Percentiles rank a stretch among this genome's conserved stretches.
Evolutionary conservation across 2,113 vertebrate species (phyloP).

Genomic region (Microcebus griseorufus): DNA sequence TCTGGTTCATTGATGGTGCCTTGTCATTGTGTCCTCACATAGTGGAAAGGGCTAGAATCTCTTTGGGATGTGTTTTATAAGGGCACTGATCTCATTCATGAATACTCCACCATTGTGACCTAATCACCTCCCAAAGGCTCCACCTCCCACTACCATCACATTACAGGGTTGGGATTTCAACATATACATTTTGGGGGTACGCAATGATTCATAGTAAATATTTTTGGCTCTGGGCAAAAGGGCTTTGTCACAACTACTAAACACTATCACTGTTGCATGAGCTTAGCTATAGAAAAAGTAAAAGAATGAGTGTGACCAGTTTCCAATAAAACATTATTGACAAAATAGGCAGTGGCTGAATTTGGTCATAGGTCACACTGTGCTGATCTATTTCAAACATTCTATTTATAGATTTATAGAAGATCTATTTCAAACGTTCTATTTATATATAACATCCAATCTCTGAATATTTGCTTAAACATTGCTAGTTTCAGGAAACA

Average conservation of each 20-base stretch:
- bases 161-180: not conserved
- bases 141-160: not conserved
- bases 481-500: not conserved
- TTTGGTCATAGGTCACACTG: not conserved
- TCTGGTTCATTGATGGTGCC: too few species aligned
- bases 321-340: not conserved
- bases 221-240: not conserved
- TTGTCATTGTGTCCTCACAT: not conserved
- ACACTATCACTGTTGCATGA: not conserved
- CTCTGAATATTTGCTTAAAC: constrained; percentile 31
- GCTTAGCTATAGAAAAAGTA: not conserved
- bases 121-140: too few species aligned
- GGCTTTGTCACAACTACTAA: not conserved
- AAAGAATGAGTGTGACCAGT: not conserved
- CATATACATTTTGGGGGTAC: not conserved
- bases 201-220: not conserved
- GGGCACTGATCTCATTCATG: not conserved
- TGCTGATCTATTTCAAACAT: not conserved
- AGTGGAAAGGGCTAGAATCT: not conserved
- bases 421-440: not conserved
- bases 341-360: not conserved
- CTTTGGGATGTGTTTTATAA: not conserved
- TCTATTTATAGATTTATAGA: not conserved
- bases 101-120: not conserved
- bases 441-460: not conserved